phyloP scores from a whole-genome alignment of 2,888 invertebrate species.

The Agonopterix subpropinquella region DNA sequence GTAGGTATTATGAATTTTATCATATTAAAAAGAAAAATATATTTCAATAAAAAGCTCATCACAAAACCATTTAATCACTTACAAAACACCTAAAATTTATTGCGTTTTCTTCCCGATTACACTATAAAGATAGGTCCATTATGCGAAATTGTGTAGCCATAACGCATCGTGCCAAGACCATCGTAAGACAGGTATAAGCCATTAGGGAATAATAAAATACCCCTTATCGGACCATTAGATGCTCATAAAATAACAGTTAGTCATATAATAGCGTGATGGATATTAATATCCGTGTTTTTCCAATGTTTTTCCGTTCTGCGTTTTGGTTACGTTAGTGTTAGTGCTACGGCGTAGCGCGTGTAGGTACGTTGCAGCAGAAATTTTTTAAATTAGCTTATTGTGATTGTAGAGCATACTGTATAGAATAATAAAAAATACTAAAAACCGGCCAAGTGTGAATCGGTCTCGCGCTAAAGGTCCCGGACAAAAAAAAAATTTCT shows the following conservation, averaged over 20 bases:
- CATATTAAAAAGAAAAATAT: no score
- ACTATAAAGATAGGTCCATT: slow-evolving; percentile 64
- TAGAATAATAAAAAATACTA: no score
- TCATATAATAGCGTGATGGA: slow-evolving; percentile 70
- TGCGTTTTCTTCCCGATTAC: slow-evolving; percentile 28
- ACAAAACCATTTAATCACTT: neutral
- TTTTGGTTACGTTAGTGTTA: slow-evolving; percentile 9
- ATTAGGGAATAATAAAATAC: slow-evolving; percentile 73
- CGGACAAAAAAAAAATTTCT: no score
- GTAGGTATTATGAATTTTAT: no score
- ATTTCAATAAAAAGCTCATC: neutral
- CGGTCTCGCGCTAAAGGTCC: no score
- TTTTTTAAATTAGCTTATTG: no score
- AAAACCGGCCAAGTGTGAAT: no score
- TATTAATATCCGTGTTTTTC: slow-evolving; percentile 68
- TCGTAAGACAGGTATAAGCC: slow-evolving; percentile 71
- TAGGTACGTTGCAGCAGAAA: neutral
- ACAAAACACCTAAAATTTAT: slow-evolving; percentile 17
- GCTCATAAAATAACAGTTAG: slow-evolving; percentile 75
- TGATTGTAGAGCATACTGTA: no score
- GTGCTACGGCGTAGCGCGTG: slow-evolving; percentile 12
- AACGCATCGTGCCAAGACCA: slow-evolving; percentile 56
- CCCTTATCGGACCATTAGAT: slow-evolving; percentile 70
- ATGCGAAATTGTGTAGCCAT: slow-evolving; percentile 68
- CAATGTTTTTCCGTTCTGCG: slow-evolving; percentile 21